A percentile compares a stretch with the other conserved stretches of the same genome.
Evolutionary conservation across 2,888 invertebrate species (phyloP).

Genomic region (Caenorhabditis sp.): DNA sequence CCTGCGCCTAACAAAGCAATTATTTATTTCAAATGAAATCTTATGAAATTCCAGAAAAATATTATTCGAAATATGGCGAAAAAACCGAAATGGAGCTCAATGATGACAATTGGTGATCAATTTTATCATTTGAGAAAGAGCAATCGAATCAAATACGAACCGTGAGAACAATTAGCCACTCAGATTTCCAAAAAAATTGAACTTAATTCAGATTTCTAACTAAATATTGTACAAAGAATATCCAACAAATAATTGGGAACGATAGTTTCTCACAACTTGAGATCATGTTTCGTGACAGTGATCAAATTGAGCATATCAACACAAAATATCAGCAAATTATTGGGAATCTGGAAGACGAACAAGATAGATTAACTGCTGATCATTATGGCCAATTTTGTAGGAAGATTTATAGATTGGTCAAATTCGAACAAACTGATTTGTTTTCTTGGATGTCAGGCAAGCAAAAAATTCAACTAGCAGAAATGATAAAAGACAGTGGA

Average conservation of each 20-base stretch:
- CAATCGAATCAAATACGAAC: conserved; percentile 29
- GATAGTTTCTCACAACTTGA: conserved; percentile 26
- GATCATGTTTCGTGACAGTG: conserved; percentile 46
- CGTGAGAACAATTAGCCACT: conserved; percentile 6
- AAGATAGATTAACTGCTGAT: conserved; percentile 47
- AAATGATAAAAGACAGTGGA: conserved; percentile 47
- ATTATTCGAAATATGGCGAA: conserved; percentile 2
- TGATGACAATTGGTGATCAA: conserved; percentile 42
- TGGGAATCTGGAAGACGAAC: conserved; percentile 43
- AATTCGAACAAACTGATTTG: conserved; percentile 48
- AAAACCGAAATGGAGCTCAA: conserved; percentile 38
- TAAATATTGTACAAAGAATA: conserved; percentile 36
- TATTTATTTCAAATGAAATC: no score
- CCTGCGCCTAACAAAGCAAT: no score
- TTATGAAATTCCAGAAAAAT: no score
- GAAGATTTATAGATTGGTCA: conserved; percentile 54
- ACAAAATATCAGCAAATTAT: conserved; percentile 51
- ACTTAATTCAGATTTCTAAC: conserved; percentile 19
- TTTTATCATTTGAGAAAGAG: conserved; percentile 47
- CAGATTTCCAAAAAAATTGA: background rate
- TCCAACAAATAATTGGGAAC: conserved; percentile 30
- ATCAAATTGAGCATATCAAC: conserved; percentile 47
- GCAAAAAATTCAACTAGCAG: conserved; percentile 43
- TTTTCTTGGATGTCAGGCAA: conserved; percentile 46
- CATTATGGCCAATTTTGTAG: conserved; percentile 57